Base-by-base conservation (phyloP, 2,113 vertebrate species). In the Benitochromis conjunctus region DNA sequence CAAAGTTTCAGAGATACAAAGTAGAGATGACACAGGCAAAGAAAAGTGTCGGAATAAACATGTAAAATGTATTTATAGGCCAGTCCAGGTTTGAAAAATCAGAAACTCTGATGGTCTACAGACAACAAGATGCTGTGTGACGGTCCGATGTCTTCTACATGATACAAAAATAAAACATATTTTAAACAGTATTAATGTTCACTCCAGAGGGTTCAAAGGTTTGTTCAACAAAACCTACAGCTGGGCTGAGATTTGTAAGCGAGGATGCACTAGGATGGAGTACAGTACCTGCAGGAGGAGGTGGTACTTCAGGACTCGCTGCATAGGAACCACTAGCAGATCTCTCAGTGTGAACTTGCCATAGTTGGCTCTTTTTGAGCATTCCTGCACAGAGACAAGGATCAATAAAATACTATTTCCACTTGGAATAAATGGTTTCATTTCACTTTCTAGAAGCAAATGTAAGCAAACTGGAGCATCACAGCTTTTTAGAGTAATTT, bases 281-380 rank as follows among this genome's bases (percentile, higher is more conserved):
- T 1, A 6, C 13, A 14, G 31, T 94, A 99, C 99, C 98, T 99
- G 99, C 46, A 99, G 96, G 48, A 99, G 97, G 19, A 99, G 96
- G 60, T 98, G 99, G 71, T 99, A 99, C 89, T 99, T 99, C 24
- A 99, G 88, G 29, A 99, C 98, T 85, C 99, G 97, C 88, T 99
- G 99, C 98, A 99, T 99, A 1, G 99, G 99, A 83, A 99, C 99
- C 29, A 99, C 98, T 12, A 99, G 96, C 21, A 99, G 96, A 93
- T 99, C 99, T 58, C 99, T 94, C 90, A 99, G 93, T 0, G 98
- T 99, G 89, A 99, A 99, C 83, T 99, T 99, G 48, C 98, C 99
- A 1, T 99, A 99, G 92, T 99, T 99, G 5, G 99, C 98, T 92
- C 99, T 96, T 92, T 99, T 99, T 5, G 99, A 98, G 95, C 98